These are phyloP conservation scores for Leptinotarsa tumamoca DNA, from an alignment of 2,888 invertebrate genomes.

Conservation along the genomic window DNA sequence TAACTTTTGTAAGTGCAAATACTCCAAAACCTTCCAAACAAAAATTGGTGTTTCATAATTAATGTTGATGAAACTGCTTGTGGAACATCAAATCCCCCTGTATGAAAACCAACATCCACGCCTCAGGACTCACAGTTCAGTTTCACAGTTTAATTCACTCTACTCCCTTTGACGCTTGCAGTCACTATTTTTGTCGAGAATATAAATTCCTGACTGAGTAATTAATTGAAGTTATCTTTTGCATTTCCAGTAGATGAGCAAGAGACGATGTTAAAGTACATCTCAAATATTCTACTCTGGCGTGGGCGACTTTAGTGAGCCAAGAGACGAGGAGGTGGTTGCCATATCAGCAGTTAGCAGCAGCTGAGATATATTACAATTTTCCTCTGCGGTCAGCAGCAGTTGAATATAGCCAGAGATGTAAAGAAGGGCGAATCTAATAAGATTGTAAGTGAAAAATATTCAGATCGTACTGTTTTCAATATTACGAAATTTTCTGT, in stretches of 20 bases:
- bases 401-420: neutral
- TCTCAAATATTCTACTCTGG: neutral
- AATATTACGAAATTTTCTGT: too few species aligned
- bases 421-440: neutral
- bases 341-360: neutral
- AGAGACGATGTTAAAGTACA: neutral
- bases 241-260: constrained; percentile 33
- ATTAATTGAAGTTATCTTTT: constrained; percentile 43
- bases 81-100: neutral
- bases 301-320: neutral
- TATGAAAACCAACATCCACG: neutral
- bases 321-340: neutral
- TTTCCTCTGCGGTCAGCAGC: neutral
- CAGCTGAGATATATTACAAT: neutral
- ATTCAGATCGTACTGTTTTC: too few species aligned
- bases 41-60: too few species aligned
- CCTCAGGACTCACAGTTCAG: constrained; percentile 14
- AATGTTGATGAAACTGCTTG: neutral
- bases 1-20: too few species aligned
- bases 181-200: constrained; percentile 45
- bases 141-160: constrained; percentile 45
- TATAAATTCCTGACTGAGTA: constrained; percentile 44
- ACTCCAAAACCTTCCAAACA: too few species aligned
- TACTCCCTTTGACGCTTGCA: constrained; percentile 38
- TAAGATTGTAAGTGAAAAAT: neutral